A percentile compares a stretch with the other conserved stretches of the same genome.
Evolutionary conservation across 2,888 invertebrate genomes (phyloP).

Genomic region (Gari tellinella): DNA sequence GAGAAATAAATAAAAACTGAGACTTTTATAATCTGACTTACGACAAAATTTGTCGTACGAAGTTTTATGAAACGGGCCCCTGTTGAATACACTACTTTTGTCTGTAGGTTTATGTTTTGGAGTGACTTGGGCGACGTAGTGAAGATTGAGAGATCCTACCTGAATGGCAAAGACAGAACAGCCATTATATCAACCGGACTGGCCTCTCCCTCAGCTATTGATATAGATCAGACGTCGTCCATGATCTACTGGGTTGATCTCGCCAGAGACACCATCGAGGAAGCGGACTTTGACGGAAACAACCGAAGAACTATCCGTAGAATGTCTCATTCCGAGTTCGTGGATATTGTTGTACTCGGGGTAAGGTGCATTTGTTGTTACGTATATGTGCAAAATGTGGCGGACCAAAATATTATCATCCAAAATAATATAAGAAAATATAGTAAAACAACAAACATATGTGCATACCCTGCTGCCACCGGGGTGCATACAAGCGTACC

Average conservation of each 20-base stretch:
- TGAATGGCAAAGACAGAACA: conserved; percentile 5
- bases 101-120: conserved; percentile 21
- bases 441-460: too few relatives aligned
- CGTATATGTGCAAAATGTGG: too few relatives aligned
- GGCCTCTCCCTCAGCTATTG: conserved; percentile 1
- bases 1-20: too few relatives aligned
- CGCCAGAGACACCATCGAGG: conserved; percentile 12
- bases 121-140: not conserved
- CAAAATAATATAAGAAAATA: too few relatives aligned
- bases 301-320: conserved; percentile 1
- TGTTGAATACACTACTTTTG: too few relatives aligned
- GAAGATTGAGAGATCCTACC: conserved; percentile 7
- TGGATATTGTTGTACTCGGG: conserved; percentile 7
- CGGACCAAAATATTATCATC: too few relatives aligned
- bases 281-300: conserved; percentile 2
- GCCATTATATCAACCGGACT: conserved; percentile 2
- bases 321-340: not conserved
- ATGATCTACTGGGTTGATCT: conserved; percentile 19
- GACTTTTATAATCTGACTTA: not conserved
- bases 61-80: too few relatives aligned
- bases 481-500: too few relatives aligned
- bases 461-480: too few relatives aligned
- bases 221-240: not conserved
- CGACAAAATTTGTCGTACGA: too few relatives aligned
- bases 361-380: too few relatives aligned